These are phyloP conservation scores for Caenorhabditis imperialis DNA, from an alignment of 2,888 invertebrate genomes.

Conservation along the genomic window DNA sequence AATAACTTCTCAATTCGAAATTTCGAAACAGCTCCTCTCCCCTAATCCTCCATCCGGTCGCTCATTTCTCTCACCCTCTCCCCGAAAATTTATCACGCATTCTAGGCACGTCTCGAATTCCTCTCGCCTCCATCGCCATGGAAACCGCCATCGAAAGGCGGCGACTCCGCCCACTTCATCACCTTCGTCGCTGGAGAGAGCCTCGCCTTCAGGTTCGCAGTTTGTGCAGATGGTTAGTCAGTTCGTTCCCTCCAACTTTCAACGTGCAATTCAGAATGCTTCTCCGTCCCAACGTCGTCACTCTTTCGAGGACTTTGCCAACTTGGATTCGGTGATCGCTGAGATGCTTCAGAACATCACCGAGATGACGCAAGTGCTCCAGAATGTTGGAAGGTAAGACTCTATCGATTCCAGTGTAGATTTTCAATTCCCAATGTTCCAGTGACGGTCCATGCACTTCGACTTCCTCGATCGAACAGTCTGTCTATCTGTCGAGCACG, in stretches of 20 bases:
- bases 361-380: conserved; percentile 42
- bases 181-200: too few species aligned
- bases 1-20: too few species aligned
- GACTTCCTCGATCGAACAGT: conserved; percentile 44
- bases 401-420: not conserved
- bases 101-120: conserved; percentile 19
- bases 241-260: too few species aligned
- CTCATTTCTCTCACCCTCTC: conserved; percentile 1
- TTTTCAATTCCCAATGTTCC: not conserved
- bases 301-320: conserved; percentile 56
- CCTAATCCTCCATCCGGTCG: conserved; percentile 10
- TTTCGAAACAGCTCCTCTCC: too few species aligned
- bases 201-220: too few species aligned
- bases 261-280: too few species aligned
- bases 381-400: conserved; percentile 40
- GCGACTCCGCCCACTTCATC: too few species aligned
- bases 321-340: conserved; percentile 42
- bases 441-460: conserved; percentile 39
- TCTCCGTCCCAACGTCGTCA: conserved; percentile 32
- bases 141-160: too few species aligned
- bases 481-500: conserved; percentile 31
- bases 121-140: conserved; percentile 15
- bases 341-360: conserved; percentile 33
- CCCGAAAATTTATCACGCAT: not conserved
- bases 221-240: too few species aligned